Percentiles rank a stretch among this genome's conserved stretches.
Evolutionary conservation across 2,888 invertebrate genomes (phyloP).

Genomic region (Tetheella fluctuosa): DNA sequence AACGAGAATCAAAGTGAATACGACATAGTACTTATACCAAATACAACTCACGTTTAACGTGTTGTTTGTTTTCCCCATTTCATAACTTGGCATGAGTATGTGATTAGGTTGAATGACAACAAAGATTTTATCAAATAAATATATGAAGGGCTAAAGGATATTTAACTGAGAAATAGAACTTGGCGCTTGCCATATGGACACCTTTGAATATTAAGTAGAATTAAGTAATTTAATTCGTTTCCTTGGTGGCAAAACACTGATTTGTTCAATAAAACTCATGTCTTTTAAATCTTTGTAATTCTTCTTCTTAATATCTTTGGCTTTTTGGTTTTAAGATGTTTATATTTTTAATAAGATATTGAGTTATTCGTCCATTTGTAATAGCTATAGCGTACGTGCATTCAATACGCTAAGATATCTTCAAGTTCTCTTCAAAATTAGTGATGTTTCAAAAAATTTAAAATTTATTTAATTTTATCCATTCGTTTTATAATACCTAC

Average conservation of each 20-base stretch:
- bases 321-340: too few relatives aligned
- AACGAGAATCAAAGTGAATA: slow-evolving; percentile 1
- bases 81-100: slow-evolving; percentile 9
- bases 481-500: neutral
- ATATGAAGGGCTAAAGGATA: neutral
- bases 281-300: too few relatives aligned
- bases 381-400: too few relatives aligned
- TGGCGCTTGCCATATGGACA: slow-evolving; percentile 6
- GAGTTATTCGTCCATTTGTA: too few relatives aligned
- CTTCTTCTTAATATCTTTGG: too few relatives aligned
- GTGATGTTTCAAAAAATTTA: too few relatives aligned
- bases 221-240: neutral
- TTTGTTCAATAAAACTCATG: too few relatives aligned
- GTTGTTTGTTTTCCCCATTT: slow-evolving; percentile 6
- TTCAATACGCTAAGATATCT: too few relatives aligned
- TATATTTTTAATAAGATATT: too few relatives aligned
- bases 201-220: slow-evolving; percentile 4
- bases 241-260: neutral
- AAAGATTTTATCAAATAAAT: slow-evolving; percentile 9
- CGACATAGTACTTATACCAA: neutral
- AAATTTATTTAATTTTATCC: too few relatives aligned
- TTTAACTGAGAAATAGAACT: neutral
- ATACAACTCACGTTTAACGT: neutral
- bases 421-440: too few relatives aligned
- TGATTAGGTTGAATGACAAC: slow-evolving; percentile 2